Base-by-base conservation (phyloP, 2,113 vertebrate genomes). In the Tretioscincus oriximinensis region DNA sequence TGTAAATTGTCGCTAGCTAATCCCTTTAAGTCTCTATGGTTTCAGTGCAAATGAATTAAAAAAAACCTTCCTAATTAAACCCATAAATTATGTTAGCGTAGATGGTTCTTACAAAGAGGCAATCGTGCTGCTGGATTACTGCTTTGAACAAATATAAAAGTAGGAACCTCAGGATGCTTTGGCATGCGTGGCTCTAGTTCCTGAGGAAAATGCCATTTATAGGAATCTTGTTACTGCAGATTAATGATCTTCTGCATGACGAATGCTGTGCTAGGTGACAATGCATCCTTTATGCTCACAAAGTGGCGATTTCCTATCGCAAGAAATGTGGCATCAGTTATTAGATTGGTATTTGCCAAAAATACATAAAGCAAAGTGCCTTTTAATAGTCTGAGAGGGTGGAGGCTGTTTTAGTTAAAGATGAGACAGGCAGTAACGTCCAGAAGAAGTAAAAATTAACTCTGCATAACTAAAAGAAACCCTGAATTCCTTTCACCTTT, bases 341-440 rank as follows among this genome's bases (percentile, higher is more conserved):
- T 82, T 84, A 73, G 54, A 81, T 91, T 87, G 7, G 75, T 63
- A 1, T 79, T 88, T 90, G 26, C 73, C 81, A 21, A 54, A 89
- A 26, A 87, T 80, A 73, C 61, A 73, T 73, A 87, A 92, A 92
- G 78, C 88, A 92, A 90, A 92, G 77, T 90, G 83, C 78, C 78
- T 91, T 91, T 91, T 91, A 91, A 82, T 49, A 54, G 76, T 28
- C 60, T 69, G 66, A 82, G 69, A 41, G 51, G 26, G 49, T 51
- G 31, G 81, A 92, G 77, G 86, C 82, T 82, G 78, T 90, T 92
- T 93, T 82, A 79, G 87, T 93, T 88, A 87, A 87, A 90, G 86
- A 86, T 72, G 88, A 89, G 83, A 41, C 85, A 91, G 85, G 89
- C 82, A 67, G 88, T 51, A 77, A 87, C 90, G 83, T 85, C 88